phyloP scores from a whole-genome alignment of 2,888 invertebrate species.

The Bombyx huttoni region DNA sequence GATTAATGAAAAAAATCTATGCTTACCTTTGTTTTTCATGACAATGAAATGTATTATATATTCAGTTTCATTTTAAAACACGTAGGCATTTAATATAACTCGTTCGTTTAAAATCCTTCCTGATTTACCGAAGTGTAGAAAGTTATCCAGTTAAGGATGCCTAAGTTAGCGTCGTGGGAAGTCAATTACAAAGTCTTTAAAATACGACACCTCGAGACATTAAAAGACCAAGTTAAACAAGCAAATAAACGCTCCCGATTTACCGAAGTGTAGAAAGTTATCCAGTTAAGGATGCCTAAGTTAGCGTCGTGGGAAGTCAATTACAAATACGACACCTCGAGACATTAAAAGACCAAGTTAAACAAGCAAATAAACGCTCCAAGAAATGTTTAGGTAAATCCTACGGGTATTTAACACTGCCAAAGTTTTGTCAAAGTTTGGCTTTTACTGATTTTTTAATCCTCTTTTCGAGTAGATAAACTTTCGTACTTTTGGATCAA shows the following conservation, averaged over 20 bases:
- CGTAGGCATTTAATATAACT: not conserved
- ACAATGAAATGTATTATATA: constrained; percentile 9
- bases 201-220: constrained; percentile 36
- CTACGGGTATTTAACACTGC: constrained; percentile 26
- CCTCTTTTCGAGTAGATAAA: constrained; percentile 1
- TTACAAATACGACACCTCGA: constrained; percentile 38
- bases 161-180: constrained; percentile 25
- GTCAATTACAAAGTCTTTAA: constrained; percentile 37
- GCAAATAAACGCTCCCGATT: no score
- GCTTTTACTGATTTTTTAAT: constrained; percentile 22
- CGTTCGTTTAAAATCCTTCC: not conserved
- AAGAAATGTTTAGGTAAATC: constrained; percentile 11
- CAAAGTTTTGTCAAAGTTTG: constrained; percentile 23
- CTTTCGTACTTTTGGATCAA: not conserved
- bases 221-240: no score
- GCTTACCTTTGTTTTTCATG: constrained; percentile 12
- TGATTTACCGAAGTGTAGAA: not conserved
- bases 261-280: not conserved
- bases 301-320: constrained; percentile 28
- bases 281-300: constrained; percentile 18
- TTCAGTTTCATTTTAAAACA: not conserved
- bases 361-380: constrained; percentile 29
- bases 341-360: constrained; percentile 35
- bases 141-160: constrained; percentile 12
- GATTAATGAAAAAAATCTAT: constrained; percentile 18